These are phyloP conservation scores for Lottia scabra DNA, from an alignment of 2,888 invertebrate genomes.

Conservation along the genomic window DNA sequence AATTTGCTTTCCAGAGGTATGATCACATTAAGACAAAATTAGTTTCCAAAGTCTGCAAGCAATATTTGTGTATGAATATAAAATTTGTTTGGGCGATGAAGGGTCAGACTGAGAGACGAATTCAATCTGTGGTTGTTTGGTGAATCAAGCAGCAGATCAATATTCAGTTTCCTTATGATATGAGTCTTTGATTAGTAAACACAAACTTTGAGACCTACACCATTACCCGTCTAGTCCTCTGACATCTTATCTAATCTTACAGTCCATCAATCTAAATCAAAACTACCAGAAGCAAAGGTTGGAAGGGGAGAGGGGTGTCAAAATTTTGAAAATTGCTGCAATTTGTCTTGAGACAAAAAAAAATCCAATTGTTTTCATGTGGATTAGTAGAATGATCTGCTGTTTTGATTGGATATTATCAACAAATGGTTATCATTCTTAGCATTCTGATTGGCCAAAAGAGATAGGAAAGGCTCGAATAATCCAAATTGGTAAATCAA, in stretches of 20 bases:
- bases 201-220: neutral
- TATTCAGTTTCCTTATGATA: conserved; percentile 5
- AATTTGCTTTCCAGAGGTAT: conserved; percentile 3
- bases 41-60: conserved; percentile 7
- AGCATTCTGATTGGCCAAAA: too few species aligned
- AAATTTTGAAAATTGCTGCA: too few species aligned
- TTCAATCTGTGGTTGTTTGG: conserved; percentile 5
- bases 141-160: conserved; percentile 1
- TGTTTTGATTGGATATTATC: too few species aligned
- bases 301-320: too few species aligned
- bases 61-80: conserved; percentile 4
- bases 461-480: neutral
- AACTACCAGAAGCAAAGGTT: too few species aligned
- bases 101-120: conserved; percentile 4
- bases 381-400: too few species aligned
- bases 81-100: neutral
- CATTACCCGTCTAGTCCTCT: neutral
- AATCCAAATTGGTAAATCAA: neutral
- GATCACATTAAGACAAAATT: conserved; percentile 3
- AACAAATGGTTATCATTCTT: too few species aligned
- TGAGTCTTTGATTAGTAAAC: conserved; percentile 1
- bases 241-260: neutral
- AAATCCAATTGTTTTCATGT: too few species aligned
- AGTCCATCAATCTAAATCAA: neutral
- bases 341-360: too few species aligned